Conservation (phyloP, 2,888 invertebrate species). For the Lamproptera curius region DNA sequence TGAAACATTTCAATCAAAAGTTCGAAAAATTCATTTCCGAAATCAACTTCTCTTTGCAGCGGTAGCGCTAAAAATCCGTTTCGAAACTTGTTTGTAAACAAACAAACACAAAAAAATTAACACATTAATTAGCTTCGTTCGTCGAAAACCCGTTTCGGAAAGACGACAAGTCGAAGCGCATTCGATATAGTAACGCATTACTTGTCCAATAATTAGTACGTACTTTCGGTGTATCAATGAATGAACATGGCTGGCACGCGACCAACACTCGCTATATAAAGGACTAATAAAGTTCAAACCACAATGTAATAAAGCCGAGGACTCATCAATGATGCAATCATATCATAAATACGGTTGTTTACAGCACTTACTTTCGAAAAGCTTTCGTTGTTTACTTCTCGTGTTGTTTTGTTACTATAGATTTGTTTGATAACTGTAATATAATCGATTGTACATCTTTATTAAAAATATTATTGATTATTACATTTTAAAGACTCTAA, state of each 20-base stretch:
- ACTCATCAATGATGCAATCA: not conserved
- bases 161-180: constrained; percentile 8
- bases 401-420: too few relatives aligned
- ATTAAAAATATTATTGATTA: too few relatives aligned
- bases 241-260: constrained; percentile 16
- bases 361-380: not conserved
- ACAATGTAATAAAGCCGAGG: constrained; percentile 11
- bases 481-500: too few relatives aligned
- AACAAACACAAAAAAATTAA: constrained; percentile 17
- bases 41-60: too few relatives aligned
- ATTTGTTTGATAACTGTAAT: too few relatives aligned
- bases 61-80: not conserved
- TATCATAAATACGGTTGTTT: not conserved
- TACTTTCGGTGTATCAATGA: constrained; percentile 16
- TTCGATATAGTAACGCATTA: constrained; percentile 15
- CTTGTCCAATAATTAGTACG: constrained; percentile 15
- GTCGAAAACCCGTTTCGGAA: constrained; percentile 15
- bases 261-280: constrained; percentile 12
- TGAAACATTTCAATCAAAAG: too few relatives aligned
- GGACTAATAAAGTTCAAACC: constrained; percentile 8
- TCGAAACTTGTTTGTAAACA: constrained; percentile 13
- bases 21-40: too few relatives aligned
- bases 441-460: too few relatives aligned
- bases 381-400: not conserved
- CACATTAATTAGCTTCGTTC: constrained; percentile 14